A percentile compares a stretch with the other conserved stretches of the same genome.
These are phyloP conservation scores for Stichopus chloronotus DNA, from an alignment of 35 echinoderm and acorn worm species.

Conservation along the genomic window DNA sequence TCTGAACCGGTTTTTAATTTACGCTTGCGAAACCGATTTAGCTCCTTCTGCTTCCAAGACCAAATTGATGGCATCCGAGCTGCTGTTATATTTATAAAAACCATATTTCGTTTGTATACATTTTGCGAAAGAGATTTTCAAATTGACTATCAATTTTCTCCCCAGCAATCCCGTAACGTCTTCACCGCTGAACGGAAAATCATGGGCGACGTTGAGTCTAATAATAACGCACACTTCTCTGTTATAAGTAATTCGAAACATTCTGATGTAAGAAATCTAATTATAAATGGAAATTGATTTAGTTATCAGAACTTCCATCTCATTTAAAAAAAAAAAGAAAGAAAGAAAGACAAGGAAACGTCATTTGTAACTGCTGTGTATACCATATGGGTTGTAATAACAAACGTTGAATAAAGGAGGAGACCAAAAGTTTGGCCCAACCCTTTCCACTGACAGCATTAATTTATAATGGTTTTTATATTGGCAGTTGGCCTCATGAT, in stretches of 20 bases:
- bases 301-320: background rate
- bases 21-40: too few species aligned
- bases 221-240: background rate
- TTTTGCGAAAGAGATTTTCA: background rate
- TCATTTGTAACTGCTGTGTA: too few species aligned
- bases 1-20: background rate
- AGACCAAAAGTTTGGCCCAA: too few species aligned
- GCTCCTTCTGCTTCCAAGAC: background rate
- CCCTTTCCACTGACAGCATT: too few species aligned
- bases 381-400: too few species aligned
- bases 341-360: too few species aligned
- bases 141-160: background rate
- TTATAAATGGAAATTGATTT: slow-evolving; percentile 13
- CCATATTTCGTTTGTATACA: background rate
- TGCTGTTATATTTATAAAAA: too few species aligned
- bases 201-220: background rate
- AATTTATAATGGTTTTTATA: too few species aligned
- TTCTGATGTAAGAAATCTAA: slow-evolving; percentile 16
- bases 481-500: too few species aligned
- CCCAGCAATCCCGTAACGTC: background rate
- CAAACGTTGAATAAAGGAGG: too few species aligned
- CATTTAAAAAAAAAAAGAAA: background rate
- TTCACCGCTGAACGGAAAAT: background rate
- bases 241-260: slow-evolving; percentile 20
- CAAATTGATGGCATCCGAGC: background rate